Evolutionary conservation across 2,113 vertebrate species (phyloP), one percentile per base, ranked within the genome.

Genomic region (Aythya baeri): DNA sequence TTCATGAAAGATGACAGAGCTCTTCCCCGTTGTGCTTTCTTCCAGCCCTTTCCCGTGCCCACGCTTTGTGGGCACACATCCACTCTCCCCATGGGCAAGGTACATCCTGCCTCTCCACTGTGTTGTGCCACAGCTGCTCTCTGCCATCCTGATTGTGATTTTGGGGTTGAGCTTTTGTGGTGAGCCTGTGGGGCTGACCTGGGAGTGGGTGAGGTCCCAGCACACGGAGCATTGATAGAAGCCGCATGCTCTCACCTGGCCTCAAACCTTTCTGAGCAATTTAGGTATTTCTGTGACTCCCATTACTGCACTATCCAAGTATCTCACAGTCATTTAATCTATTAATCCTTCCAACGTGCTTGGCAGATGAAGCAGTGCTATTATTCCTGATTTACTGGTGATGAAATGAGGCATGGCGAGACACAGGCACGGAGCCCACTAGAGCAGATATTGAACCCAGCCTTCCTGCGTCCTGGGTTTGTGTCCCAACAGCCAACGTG

Each of bases 41-140:
- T 52, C 32, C 34, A 36, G 15, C 7, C 11, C 16, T 8, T 57
- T 14, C 8, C 14, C 18, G 2, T 22, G 52, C 41, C 27, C 29
- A 26, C 26, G 4, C 7, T 31, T 55, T 17, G 14, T 44, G n/a
- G 43, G 6, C 13, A 27, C 57, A 55, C 0, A 1, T 78, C 23
- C 27, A 34, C 6, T 55, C 36, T 38, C 10, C 31, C 61, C 0
- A 0, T 2, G 29, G 49, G 10, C 1, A 1, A 36, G 10, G 20
- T 50, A 9, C 3, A 2, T 20, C 36, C 29, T 85, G 54, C 13
- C 22, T 32, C 22, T 85, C 36, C 9, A 1, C 34, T 49, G 7
- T 26, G 2, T 38, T 0, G 0, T 58, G 41, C 36, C 50, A 36
- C 2, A 1, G 10, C 36, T 36, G 12, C 32, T 78, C 4, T 4